Evolutionary conservation across 2,113 vertebrate genomes (phyloP), one percentile per base, ranked within the genome.

Genomic region (cattle (Bos taurus)): DNA sequence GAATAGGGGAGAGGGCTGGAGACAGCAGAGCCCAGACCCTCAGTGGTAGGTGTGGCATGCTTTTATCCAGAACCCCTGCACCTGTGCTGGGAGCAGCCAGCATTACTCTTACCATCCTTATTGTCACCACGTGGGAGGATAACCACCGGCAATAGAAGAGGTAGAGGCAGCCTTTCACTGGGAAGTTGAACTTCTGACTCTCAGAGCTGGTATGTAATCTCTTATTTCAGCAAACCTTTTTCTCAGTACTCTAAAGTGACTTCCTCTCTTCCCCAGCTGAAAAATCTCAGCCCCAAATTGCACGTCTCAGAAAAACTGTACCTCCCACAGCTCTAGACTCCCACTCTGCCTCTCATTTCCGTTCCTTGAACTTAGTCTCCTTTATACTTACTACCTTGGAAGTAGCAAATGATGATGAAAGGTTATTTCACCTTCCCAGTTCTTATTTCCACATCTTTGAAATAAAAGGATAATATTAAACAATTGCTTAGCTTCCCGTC

Each of bases 241-340:
- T 19, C 60, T 87, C 67, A 78, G 5, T 19, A 4, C 26, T 19
- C 12, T 16, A 14, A 0, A 26, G 52, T 26, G 25, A 89, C 90
- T 96, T 91, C 50, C 90, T 95, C 90, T 88, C 46, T 82, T 21
- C 89, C 67, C 2, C 50, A 88, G 40, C 46, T 33, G 57, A 46
- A 64, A 57, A 14, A 36, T 30, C 40, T 64, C 62, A 80, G 82
- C 26, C 40, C 13, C n/a, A 81, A 57, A 21, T 5, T 36, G 2
- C 16, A 11, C 46, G 33, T 16, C 43, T 36, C 21, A 64, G 77
- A 46, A 80, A 50, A 50, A 26, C 33, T 28, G 56, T 23, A 13
- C 48, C 43, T 48, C 54, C 74, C 50, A 46, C 23, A 71, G 2
- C 8, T 19, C n/a, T 16, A 36, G 26, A 13, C 30, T 60, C 21